phyloP scores from a whole-genome alignment of 2,113 vertebrate species.

The Gadus macrocephalus region DNA sequence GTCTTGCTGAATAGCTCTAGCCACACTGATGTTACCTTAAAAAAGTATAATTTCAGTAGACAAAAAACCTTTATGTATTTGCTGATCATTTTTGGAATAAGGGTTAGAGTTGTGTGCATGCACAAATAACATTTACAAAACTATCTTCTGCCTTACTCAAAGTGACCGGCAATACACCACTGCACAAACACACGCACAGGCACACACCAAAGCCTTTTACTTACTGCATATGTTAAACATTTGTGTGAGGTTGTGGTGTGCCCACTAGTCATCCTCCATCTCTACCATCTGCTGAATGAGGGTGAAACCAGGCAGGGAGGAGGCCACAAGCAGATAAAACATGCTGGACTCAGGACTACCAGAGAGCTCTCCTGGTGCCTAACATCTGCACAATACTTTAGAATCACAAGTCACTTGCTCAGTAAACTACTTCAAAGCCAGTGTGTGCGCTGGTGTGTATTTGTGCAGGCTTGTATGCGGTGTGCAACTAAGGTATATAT shows the following conservation, averaged over 20 bases:
- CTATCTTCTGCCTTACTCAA: too few species aligned
- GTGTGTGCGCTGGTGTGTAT: background rate
- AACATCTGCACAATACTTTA: slow-evolving; percentile 50
- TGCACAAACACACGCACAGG: background rate
- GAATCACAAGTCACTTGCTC: slow-evolving; percentile 22
- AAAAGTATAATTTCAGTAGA: too few species aligned
- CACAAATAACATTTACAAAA: background rate
- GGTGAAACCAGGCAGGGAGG: background rate
- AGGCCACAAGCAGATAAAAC: slow-evolving; percentile 8
- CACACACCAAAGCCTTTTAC: background rate
- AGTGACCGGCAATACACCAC: too few species aligned
- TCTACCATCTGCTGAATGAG: background rate
- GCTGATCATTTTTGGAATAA: background rate
- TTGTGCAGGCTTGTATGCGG: background rate
- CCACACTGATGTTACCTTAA: background rate
- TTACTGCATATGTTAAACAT: too few species aligned
- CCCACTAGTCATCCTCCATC: background rate
- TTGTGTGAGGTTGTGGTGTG: too few species aligned
- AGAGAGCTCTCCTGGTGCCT: slow-evolving; percentile 17
- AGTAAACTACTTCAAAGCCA: slow-evolving; percentile 36
- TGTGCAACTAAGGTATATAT: too few species aligned
- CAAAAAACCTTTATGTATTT: too few species aligned
- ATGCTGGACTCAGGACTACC: slow-evolving; percentile 16
- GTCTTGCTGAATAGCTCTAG: background rate
- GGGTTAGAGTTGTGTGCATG: background rate